phyloP scores from a whole-genome alignment of 2,888 invertebrate genomes.

The Lathronympha strigana region DNA sequence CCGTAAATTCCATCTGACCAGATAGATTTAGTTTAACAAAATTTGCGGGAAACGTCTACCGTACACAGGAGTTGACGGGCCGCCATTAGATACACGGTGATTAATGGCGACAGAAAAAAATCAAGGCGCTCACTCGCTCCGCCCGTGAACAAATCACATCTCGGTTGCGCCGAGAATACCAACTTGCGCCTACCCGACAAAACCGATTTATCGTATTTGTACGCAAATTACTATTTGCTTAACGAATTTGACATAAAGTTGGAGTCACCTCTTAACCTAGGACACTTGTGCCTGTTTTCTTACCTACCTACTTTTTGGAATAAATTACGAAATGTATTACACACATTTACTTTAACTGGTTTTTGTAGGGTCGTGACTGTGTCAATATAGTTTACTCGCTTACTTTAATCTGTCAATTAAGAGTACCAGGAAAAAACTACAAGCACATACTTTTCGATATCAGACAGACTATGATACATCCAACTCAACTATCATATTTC shows the following conservation, averaged over 20 bases:
- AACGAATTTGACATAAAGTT: constrained; percentile 8
- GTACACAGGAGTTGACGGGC: constrained; percentile 43
- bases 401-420: too few species aligned
- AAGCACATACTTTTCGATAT: too few species aligned
- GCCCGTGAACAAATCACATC: constrained; percentile 42
- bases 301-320: too few species aligned
- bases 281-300: background rate
- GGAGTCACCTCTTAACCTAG: background rate
- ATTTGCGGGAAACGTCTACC: constrained; percentile 23
- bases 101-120: constrained; percentile 42
- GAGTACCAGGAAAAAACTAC: too few species aligned
- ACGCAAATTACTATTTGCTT: constrained; percentile 6
- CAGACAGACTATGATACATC: too few species aligned
- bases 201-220: constrained; percentile 3
- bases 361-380: too few species aligned
- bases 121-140: constrained; percentile 38
- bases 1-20: background rate
- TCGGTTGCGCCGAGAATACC: constrained; percentile 1
- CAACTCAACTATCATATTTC: too few species aligned
- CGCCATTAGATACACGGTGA: constrained; percentile 42
- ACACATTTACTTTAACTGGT: too few species aligned
- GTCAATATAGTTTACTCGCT: too few species aligned
- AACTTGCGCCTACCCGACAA: constrained; percentile 7
- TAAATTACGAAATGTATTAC: too few species aligned
- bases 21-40: constrained; percentile 19